Evolutionary conservation across 2,113 vertebrate species (phyloP).

Genomic region (Semicossyphus pulcher): DNA sequence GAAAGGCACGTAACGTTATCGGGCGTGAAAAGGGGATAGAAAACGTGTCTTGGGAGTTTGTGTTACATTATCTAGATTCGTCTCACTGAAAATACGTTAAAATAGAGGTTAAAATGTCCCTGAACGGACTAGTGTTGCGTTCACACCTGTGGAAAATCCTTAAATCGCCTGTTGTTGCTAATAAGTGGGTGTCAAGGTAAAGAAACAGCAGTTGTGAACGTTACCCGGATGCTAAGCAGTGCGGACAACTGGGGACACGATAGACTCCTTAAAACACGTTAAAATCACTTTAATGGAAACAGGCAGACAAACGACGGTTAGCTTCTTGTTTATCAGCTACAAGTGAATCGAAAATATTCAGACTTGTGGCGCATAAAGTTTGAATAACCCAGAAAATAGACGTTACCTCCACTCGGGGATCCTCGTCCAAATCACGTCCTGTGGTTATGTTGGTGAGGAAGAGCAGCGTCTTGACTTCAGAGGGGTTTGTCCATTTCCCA

Average conservation of each 20-base stretch:
- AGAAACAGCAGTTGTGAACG: slow-evolving; percentile 42
- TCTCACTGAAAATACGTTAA: rapidly evolving
- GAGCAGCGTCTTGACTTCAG: slow-evolving; percentile 41
- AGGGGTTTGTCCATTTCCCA: slow-evolving; percentile 70
- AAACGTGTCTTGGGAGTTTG: neutral
- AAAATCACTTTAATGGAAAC: slow-evolving; percentile 40
- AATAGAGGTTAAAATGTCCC: neutral
- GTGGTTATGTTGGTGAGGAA: slow-evolving; percentile 19
- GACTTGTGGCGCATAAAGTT: slow-evolving; percentile 29
- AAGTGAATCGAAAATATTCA: neutral
- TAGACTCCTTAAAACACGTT: slow-evolving; percentile 16
- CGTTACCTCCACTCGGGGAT: slow-evolving; percentile 52
- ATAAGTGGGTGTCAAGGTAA: slow-evolving; percentile 41
- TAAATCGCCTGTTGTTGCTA: slow-evolving; percentile 4
- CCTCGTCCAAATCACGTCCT: slow-evolving; percentile 63
- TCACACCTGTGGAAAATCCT: slow-evolving; percentile 78
- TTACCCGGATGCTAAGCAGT: slow-evolving; percentile 52
- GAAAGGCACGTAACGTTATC: slow-evolving; percentile 21
- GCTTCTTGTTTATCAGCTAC: neutral
- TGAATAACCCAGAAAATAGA: neutral
- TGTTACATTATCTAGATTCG: neutral
- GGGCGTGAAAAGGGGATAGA: neutral
- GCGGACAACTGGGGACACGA: slow-evolving; percentile 37
- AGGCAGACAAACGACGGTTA: no score
- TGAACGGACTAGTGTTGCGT: neutral